A percentile compares a stretch with the other conserved stretches of the same genome.
Conservation (phyloP, 2,113 vertebrate species). For the Aramus guarauna region DNA sequence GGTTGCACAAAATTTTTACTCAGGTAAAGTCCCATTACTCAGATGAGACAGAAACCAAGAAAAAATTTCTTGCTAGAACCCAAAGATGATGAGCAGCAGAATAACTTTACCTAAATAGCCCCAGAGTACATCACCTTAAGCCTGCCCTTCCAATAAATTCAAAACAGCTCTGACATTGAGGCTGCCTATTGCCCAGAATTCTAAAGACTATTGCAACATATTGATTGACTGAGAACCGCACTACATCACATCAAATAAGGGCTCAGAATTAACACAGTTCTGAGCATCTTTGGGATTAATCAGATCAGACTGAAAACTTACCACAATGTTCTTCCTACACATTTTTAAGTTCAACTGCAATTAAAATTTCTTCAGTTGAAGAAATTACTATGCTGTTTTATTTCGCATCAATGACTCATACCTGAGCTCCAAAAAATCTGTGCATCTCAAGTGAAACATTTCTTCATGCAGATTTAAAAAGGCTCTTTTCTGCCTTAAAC, state of each 20-base stretch:
- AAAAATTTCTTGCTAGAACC: background rate
- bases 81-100: background rate
- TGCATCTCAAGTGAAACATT: background rate
- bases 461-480: background rate
- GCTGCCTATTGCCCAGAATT: background rate
- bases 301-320: background rate
- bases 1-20: background rate
- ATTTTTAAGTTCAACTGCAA: background rate
- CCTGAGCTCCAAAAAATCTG: background rate
- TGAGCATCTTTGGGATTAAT: background rate
- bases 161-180: background rate
- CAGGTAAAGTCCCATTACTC: background rate
- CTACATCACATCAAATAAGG: background rate
- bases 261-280: background rate
- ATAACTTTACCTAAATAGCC: background rate
- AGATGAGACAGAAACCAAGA: background rate
- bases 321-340: background rate
- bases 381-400: background rate
- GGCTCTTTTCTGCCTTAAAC: background rate
- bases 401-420: background rate
- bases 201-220: background rate
- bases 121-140: background rate
- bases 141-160: background rate
- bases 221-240: background rate
- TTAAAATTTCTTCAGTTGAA: background rate